Base-by-base conservation (phyloP, 2,888 invertebrate species). In the Caenorhabditis angaria region DNA sequence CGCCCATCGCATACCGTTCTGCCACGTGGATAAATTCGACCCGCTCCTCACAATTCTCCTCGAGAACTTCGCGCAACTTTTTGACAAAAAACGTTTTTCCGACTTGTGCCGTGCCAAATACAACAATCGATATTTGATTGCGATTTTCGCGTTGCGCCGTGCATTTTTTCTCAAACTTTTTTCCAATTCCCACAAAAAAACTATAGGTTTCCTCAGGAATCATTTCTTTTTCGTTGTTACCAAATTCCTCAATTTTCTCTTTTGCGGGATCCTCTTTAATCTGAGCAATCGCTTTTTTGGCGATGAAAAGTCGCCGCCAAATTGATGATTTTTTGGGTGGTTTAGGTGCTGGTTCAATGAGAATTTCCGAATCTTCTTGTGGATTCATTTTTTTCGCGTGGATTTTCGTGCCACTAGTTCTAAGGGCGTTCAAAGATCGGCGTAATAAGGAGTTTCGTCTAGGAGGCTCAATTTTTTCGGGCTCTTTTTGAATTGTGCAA, bases 401-500 rank as follows among this genome's bases (percentile, higher is more conserved):
- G 35, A 54, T 24, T n/a, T 24, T 5, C 62, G 47, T 2, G n/a
- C 28, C n/a, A n/a, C 47, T 18, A 22, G 61, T 51, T 10, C 67
- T 51, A 10, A 67, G 22, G 14, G 64, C 71, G 50, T 71, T 71
- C 35, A 66, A 60, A 1, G 57, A 57, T 27, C 71, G 20, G 8
- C 71, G 54, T 4, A 71, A 24, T 6, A 71, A 64, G 35, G 71
- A 71, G 50, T 71, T 71, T 20, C 71, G n/a, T 22, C 54, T 66
- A 58, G n/a, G 65, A 20, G n/a, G 35, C 22, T 5, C n/a, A 2
- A 29, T 27, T 48, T 48, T 48, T 20, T 27, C 54, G 2, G 25
- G 18, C 27, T 24, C 22, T 32, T 48, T 50, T 0, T 32, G 54
- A 27, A 35, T 47, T 0, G 70, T 70, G 0, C 65, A 41, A 14